Base-by-base conservation (phyloP, 2,888 invertebrate genomes). In the Zhuqinia jingwanae region DNA sequence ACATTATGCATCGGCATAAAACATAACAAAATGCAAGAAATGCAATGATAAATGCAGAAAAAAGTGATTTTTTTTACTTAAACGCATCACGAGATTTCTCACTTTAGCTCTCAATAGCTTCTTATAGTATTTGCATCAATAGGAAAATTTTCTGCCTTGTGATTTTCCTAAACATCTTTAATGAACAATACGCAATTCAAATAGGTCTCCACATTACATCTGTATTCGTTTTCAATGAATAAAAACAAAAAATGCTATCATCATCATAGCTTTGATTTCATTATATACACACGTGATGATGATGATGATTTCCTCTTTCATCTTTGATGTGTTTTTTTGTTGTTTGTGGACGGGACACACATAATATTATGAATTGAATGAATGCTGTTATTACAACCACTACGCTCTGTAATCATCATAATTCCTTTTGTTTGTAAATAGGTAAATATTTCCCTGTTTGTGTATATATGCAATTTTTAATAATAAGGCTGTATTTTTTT, bases 401-500 rank as follows among this genome's bases (percentile, higher is more conserved):
- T 8, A 36, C 36, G n/a, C 36, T 6, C 36, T 36, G 36, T 36
- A 36, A 36, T 36, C 36, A 36, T 36, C 3, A 36, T 6, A 8
- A 36, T 36, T 8, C 5, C 36, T 36, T 36, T 36, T 36, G 36
- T 36, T 36, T 36, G 36, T 36, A n/a, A n/a, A n/a, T n/a, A n/a
- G n/a, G n/a, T 60, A 36, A n/a, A 20, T 65, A 10, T 65, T 30
- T 63, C 27, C n/a, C 2, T 63, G 15, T 15, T 63, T 1, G 17
- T 36, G 30, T 15, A 25, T 27, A 60, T 8, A 56, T 56, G 56
- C 22, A 6, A 11, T 65, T 15, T 36, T 42, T 27, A 30, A 75
- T 75, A 17, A 11, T 53, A 25, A 22, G 15, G 3, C 30, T 53
- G n/a, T 30, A 85, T 84, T 53, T 70, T n/a, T n/a, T n/a, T n/a